Base-by-base conservation (phyloP, 1,140 invertebrate species). In the Rhyzopertha dominica region DNA sequence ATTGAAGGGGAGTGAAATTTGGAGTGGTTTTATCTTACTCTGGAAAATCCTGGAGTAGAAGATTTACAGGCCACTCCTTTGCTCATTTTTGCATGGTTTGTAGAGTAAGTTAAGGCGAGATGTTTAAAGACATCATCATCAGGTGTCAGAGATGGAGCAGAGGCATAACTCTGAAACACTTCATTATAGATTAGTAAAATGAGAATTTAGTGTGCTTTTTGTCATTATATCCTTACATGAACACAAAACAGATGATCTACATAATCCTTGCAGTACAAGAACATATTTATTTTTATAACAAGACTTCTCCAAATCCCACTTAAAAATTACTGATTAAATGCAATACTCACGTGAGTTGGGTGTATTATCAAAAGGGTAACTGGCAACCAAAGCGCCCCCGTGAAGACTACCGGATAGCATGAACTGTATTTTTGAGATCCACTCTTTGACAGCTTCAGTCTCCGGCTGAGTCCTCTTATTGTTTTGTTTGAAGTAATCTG, bases 111-210 rank as follows among this genome's bases (percentile, higher is more conserved):
- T 38, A 70, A 68, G 2, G 84, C 76, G 20, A 87, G 58, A 56
- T 81, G 73, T 19, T 66, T 68, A 56, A 87, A 85, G 2, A 80
- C 70, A 50, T 78, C 78, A 57, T 87, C 75, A 59, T 87, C 84
- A 1, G 80, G 77, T 35, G 77, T 76, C 47, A 75, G 59, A 22
- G 75, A 73, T 31, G 58, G n/a, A n/a, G n/a, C n/a, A n/a, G n/a
- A n/a, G n/a, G n/a, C n/a, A n/a, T n/a, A n/a, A n/a, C n/a, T 12
- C 5, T 29, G 8, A 8, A 40, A 14, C 17, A 9, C 25, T 31
- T n/a, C 12, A 40, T 29, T 28, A 5, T 29, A 31, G 10, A 40
- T 40, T 12, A 12, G 38, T 26, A 26, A 26, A 26, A 8, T 8
- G 24, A 26, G 7, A 26, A 26, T 26, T 26, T 26, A 26, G 7